Base-by-base conservation (phyloP, 2,113 vertebrate species). In the Brachyhypopomus gauderio region DNA sequence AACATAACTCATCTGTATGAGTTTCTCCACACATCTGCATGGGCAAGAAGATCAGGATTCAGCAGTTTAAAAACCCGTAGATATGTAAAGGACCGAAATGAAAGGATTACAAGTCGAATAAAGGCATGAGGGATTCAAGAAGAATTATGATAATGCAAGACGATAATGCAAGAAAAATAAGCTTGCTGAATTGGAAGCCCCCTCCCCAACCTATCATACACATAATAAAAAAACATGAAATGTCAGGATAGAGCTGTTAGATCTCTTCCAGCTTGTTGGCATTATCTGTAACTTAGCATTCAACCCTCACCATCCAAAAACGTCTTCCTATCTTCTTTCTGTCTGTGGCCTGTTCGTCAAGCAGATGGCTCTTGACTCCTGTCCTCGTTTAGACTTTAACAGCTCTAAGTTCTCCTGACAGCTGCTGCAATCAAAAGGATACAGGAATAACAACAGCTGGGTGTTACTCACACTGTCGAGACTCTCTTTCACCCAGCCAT, bases 371-470 rank as follows among this genome's bases (percentile, higher is more conserved):
- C 82, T 75, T 84, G 82, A 73, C 79, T 83, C 63, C 64, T 78
- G 78, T 78, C 64, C 74, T 78, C 77, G 60, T 82, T 83, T 80
- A 80, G 85, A 85, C 82, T 84, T 78, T 82, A 83, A 72, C 81
- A 82, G 69, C 41, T 69, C 58, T 56, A 85, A 75, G 83, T 82
- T 83, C 75, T 87, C 78, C 36, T 72, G 79, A 83, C 87, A 88
- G 86, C 86, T 87, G 86, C 81, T 59, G 62, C 80, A 82, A 84
- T 78, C 85, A 86, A 84, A 85, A 77, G 55, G 59, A 83, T 56
- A 83, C 63, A 85, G 83, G 59, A 81, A 83, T 77, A 87, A 86
- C 80, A 88, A 85, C 86, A 88, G 84, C 87, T 86, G 86, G 87
- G 34, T 82, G 78, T 83, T 77, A 64, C 83, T 45, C 58, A 82